These are phyloP conservation scores for Prolemur simus DNA, from an alignment of 2,113 vertebrate genomes.

Conservation along the genomic window DNA sequence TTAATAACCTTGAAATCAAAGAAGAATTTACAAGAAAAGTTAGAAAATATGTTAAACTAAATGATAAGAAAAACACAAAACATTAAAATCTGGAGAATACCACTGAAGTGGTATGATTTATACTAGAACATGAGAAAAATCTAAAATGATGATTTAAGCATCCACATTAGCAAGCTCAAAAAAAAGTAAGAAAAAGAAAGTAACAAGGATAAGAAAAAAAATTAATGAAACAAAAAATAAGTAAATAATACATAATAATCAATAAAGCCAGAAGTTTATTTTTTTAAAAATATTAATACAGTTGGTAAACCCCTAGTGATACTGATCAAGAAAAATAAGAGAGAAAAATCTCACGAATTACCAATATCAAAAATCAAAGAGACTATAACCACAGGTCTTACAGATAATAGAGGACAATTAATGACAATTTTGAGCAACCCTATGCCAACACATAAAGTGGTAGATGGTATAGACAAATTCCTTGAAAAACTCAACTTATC, in stretches of 20 bases:
- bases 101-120: background rate
- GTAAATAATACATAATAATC: background rate
- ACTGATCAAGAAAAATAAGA: background rate
- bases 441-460: background rate
- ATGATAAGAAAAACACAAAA: background rate
- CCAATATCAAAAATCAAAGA: background rate
- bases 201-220: background rate
- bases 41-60: background rate
- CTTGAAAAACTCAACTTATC: background rate
- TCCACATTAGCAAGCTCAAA: background rate
- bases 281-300: background rate
- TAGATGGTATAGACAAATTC: background rate
- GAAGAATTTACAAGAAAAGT: background rate
- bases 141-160: background rate
- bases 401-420: background rate
- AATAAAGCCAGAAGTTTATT: background rate
- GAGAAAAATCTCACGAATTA: background rate
- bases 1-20: background rate
- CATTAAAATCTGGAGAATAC: background rate
- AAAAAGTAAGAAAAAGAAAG: background rate
- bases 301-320: background rate
- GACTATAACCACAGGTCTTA: background rate
- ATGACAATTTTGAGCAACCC: background rate
- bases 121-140: conserved; percentile 1
- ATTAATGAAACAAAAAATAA: background rate